A percentile compares a stretch with the other conserved stretches of the same genome.
phyloP scores from a whole-genome alignment of 92 coral and sea anemone genomes.

The Parazoanthus atlanticus region DNA sequence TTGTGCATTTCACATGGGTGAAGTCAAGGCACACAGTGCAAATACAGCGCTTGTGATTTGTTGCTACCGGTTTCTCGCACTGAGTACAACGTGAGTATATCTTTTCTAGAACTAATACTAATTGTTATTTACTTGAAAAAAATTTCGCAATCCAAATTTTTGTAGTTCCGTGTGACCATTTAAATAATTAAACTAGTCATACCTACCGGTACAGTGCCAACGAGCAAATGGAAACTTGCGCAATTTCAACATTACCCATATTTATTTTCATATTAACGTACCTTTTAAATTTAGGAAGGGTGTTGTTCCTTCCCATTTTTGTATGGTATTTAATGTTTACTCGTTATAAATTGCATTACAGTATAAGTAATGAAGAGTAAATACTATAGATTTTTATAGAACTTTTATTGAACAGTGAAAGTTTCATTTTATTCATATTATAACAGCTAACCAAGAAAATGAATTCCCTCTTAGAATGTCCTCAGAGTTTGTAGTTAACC shows the following conservation, averaged over 20 bases:
- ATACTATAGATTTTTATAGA: not conserved
- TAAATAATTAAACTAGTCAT: constrained; percentile 1
- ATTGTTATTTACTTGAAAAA: no score
- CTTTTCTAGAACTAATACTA: no score
- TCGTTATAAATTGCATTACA: not conserved
- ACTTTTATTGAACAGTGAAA: constrained; percentile 13
- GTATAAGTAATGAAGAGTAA: not conserved
- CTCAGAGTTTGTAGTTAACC: not conserved
- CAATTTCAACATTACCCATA: not conserved
- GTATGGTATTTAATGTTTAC: not conserved
- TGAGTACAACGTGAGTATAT: not conserved
- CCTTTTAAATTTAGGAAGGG: constrained; percentile 19
- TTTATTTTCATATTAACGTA: constrained; percentile 8
- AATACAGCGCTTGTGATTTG: constrained; percentile 12
- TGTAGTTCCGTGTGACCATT: no score
- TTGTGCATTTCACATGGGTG: no score
- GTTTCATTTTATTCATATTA: not conserved
- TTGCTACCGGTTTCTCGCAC: not conserved
- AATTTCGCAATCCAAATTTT: no score
- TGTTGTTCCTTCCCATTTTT: constrained; percentile 4
- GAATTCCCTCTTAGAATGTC: not conserved
- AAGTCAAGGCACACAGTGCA: no score
- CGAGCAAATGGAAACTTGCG: constrained; percentile 29
- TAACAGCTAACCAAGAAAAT: constrained; percentile 15
- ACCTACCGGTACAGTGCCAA: constrained; percentile 38